Conservation (phyloP, 2,888 invertebrate species). For the Phalera bucephala region DNA sequence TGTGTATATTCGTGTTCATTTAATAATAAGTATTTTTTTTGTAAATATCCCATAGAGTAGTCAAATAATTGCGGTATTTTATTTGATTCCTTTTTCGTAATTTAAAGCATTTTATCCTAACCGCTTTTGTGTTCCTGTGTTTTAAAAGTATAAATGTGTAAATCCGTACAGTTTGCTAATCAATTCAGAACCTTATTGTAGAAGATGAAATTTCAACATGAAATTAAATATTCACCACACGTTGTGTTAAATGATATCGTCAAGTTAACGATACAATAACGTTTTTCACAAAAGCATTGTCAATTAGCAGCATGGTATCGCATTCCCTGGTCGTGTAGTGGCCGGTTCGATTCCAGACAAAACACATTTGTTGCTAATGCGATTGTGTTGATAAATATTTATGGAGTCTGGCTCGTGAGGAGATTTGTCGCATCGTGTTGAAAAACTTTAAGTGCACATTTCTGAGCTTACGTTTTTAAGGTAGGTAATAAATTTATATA, state of each 20-base stretch:
- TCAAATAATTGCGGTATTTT: too few species aligned
- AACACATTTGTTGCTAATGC: constrained; percentile 46
- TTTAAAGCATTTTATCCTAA: too few species aligned
- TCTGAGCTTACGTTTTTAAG: background rate
- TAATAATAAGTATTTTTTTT: too few species aligned
- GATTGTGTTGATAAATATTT: constrained; percentile 59
- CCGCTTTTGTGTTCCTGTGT: too few species aligned
- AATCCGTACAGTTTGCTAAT: too few species aligned
- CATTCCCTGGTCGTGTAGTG: constrained; percentile 50
- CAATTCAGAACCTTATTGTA: too few species aligned
- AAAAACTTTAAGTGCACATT: constrained; percentile 9
- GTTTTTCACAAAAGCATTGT: constrained; percentile 33
- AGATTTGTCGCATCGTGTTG: constrained; percentile 20
- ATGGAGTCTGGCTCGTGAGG: constrained; percentile 15
- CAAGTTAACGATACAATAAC: constrained; percentile 29
- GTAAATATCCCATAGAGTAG: too few species aligned
- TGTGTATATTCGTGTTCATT: too few species aligned
- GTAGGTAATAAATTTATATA: too few species aligned
- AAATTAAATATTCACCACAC: constrained; percentile 11
- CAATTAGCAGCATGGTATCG: constrained; percentile 45
- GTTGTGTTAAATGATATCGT: constrained; percentile 33
- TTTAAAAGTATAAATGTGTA: too few species aligned
- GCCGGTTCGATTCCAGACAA: constrained; percentile 38
- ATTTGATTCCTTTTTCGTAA: too few species aligned
- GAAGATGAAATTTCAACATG: too few species aligned